Base-by-base conservation (phyloP, 2,888 invertebrate genomes). In the Drosophila barbarae region DNA sequence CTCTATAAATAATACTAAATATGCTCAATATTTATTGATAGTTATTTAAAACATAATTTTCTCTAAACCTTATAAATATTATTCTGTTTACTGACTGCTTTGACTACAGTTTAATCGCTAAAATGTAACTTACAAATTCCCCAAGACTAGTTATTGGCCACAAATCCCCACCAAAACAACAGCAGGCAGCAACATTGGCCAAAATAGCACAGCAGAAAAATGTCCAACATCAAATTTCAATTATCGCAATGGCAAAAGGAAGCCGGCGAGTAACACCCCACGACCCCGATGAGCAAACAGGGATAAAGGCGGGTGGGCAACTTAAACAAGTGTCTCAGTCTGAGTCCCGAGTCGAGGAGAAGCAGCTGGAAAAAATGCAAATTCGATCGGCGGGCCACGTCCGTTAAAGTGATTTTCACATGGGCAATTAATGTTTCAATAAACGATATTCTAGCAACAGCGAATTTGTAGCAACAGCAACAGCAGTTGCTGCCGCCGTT, bases 401-500 rank as follows among this genome's bases (percentile, higher is more conserved):
- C 26, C 54, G 36, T 32, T 81, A 79, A 76, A 84, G 72, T 77
- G 82, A 81, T 76, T 80, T 80, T 77, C 77, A 80, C 78, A 78
- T 76, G 74, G 73, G 76, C 86, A 86, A 85, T 87, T 86, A 87
- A 87, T 87, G 85, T 86, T 86, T 86, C 86, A 87, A 86, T 87
- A 87, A 87, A 84, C 85, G 86, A 79, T 85, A 83, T 85, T 82
- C 69, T 72, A 69, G 71, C 72, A 61, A 36, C 63, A 60, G 44
- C 61, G 68, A 77, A 77, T 80, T 81, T 78, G 78, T 70, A 65
- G 76, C 77, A 77, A 71, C 74, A 53, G 65, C 66, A 46, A 57
- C 66, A 51, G 47, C 49, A 38, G 66, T 41, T 50, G 76, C 65
- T 71, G 76, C 71, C 73, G 77, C 80, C 77, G 60, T 47, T 58